Conservation (phyloP, 2,113 vertebrate species). For the Lichenostomus cassidix region DNA sequence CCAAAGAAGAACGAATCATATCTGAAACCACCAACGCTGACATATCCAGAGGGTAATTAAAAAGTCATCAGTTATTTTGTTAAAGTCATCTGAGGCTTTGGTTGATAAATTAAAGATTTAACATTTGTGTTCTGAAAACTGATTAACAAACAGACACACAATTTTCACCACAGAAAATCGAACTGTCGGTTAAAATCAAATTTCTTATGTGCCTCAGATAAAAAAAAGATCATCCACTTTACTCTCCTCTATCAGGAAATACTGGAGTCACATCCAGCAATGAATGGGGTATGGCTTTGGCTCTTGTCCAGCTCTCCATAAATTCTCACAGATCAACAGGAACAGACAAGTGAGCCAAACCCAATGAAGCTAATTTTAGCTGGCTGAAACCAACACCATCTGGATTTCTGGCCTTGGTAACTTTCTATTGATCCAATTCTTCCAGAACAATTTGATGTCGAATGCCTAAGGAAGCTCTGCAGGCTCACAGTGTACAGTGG, state of each 20-base stretch:
- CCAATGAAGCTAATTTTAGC: conserved; percentile 57
- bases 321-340: conserved; percentile 57
- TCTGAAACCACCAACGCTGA: neutral
- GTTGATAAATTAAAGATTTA: neutral
- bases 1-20: neutral
- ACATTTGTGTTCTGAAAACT: neutral
- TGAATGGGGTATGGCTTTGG: conserved; percentile 1
- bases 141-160: neutral
- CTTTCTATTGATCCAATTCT: conserved; percentile 59
- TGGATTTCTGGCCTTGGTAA: conserved; percentile 60
- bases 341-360: conserved; percentile 49
- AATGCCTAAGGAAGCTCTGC: conserved; percentile 1
- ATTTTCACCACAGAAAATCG: neutral
- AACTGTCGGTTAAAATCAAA: neutral
- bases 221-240: neutral
- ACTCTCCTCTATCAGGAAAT: neutral
- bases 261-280: conserved; percentile 22
- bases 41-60: neutral
- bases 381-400: conserved; percentile 60
- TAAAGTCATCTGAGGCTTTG: neutral
- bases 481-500: neutral
- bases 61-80: neutral
- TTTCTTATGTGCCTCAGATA: neutral
- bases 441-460: neutral
- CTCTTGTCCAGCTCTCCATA: conserved; percentile 53